Evolutionary conservation across 2,797 vertebrate genomes (phyloP), one percentile per base, ranked within the genome.

Genomic region (Capromys pilorides): DNA sequence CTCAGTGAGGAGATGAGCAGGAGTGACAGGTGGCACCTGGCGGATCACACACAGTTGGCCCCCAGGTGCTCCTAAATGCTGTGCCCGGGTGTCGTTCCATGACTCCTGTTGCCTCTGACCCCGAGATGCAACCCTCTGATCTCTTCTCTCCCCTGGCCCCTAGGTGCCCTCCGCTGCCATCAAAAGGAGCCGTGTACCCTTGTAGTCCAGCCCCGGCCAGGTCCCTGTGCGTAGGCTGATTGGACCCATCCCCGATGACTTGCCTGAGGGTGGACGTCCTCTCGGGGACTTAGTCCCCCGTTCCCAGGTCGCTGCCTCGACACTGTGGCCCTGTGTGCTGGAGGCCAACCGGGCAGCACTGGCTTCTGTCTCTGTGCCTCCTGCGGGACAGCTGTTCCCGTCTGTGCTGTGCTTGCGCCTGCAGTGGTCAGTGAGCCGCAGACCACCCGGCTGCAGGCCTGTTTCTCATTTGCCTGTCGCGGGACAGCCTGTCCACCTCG

Each of bases 251-350:
- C 24, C 31, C 0, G 0, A 39, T 9, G 61, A 82, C 51, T 59
- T 21, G 66, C 31, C 61, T 2, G 62, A 49, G 26, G 22, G 26
- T 69, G 19, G 86, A 82, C 13, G 21, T 0, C 5, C 24, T 16
- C 73, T 94, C 0, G 73, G 36, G 91, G 89, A 88, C 97, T 98
- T 97, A 96, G 86, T 96, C 96, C 96, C 94, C 94, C 95, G 91
- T 93, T 75, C 97, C 78, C 61, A 87, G 79, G 91, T 91, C 81
- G 96, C 93, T 33, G 26, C 66, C 21, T 77, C 59, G 97, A 78
- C 4, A 19, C 91, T 93, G 96, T 97, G 97, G 93, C 96, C 64
- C 10, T 64, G 94, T 51, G 33, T 92, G 39, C 90, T 96, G 96
- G 95, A 88, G 82, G 93, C 33, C 54, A 62, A n/a, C 28, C 3